Percentiles rank a stretch among this genome's conserved stretches.
phyloP scores from a whole-genome alignment of 1,140 invertebrate genomes.

The Pissodes strobi region DNA sequence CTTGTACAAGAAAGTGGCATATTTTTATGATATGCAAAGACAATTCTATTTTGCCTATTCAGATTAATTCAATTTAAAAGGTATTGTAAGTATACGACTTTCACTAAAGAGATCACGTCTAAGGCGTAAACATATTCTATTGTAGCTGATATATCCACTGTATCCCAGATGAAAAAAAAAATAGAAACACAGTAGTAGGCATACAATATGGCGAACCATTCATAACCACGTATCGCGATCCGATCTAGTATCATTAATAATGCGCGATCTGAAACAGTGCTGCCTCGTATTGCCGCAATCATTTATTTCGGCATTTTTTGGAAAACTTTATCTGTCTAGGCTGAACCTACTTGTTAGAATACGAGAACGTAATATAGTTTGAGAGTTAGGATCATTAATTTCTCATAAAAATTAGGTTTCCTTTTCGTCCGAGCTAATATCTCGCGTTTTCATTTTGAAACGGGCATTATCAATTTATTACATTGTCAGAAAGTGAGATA shows the following conservation, averaged over 20 bases:
- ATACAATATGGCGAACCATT: slow-evolving; percentile 34
- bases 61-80: too few species aligned
- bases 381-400: slow-evolving; percentile 19
- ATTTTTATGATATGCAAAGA: too few species aligned
- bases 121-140: slow-evolving; percentile 10
- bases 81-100: too few species aligned
- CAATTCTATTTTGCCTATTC: too few species aligned
- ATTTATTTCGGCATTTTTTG: slow-evolving; percentile 31
- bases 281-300: slow-evolving; percentile 28
- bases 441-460: too few species aligned
- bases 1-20: too few species aligned
- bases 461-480: too few species aligned
- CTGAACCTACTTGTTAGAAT: slow-evolving; percentile 28
- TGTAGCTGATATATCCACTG: not conserved
- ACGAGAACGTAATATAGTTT: slow-evolving; percentile 30
- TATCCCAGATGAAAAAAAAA: slow-evolving; percentile 4
- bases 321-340: slow-evolving; percentile 21
- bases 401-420: not conserved
- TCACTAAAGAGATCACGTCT: slow-evolving; percentile 3
- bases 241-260: slow-evolving; percentile 32
- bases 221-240: slow-evolving; percentile 25
- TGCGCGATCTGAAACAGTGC: slow-evolving; percentile 31
- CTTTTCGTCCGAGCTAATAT: too few species aligned
- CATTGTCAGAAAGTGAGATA: too few species aligned
- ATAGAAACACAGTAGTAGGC: slow-evolving; percentile 30